Conservation (phyloP, 2,113 vertebrate species). For the Mohoua ochrocephala region DNA sequence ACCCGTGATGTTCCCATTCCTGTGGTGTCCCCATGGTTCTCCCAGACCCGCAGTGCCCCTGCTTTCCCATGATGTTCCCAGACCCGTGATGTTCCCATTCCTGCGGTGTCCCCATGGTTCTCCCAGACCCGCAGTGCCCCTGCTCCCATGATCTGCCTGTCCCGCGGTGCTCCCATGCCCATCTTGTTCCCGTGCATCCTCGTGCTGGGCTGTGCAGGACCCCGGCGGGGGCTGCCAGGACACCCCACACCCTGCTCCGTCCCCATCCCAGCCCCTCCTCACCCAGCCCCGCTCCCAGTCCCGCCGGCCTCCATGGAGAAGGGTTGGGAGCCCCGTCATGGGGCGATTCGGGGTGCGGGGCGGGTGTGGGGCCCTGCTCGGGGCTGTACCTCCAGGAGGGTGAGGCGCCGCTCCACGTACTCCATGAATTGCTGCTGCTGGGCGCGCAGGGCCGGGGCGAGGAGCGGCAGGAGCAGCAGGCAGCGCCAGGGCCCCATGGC, state of each 20-base stretch:
- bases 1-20: background rate
- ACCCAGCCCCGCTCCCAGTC: background rate
- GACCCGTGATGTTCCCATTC: background rate
- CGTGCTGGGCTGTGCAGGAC: fast-evolving
- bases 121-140: fast-evolving
- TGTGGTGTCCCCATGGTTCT: fast-evolving
- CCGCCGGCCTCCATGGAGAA: fast-evolving
- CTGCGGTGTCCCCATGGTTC: fast-evolving
- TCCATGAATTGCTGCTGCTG: conserved; percentile 79
- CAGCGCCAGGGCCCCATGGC: conserved; percentile 53
- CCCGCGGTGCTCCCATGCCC: fast-evolving
- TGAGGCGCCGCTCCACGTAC: conserved; percentile 76
- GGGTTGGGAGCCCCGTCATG: fast-evolving
- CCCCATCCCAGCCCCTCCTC: background rate
- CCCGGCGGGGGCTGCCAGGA: fast-evolving
- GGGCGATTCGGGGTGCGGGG: background rate
- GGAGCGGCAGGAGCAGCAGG: conserved; percentile 59
- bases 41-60: fast-evolving
- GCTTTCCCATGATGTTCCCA: fast-evolving
- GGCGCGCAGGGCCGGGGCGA: conserved; percentile 25
- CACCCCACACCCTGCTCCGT: background rate
- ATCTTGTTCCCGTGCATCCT: fast-evolving
- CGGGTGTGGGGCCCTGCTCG: background rate
- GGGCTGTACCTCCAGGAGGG: conserved; percentile 71
- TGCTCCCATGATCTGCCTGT: fast-evolving